Base-by-base conservation (phyloP, 2,113 vertebrate genomes). In the Anser brachyrhynchus region DNA sequence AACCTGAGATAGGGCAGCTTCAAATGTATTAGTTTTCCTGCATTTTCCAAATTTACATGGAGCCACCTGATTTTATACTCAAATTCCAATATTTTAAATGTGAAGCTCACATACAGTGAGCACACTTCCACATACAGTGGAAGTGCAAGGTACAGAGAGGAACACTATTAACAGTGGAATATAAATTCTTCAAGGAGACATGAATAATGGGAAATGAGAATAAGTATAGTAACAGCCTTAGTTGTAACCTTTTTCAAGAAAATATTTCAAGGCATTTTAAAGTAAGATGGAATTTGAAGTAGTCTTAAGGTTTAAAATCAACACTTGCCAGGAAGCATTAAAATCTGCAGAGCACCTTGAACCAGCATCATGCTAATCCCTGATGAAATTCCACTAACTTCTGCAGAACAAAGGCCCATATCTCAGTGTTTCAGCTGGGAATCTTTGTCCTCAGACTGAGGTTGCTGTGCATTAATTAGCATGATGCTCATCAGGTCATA, bases 291-390 rank as follows among this genome's bases (percentile, higher is more conserved):
- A 71, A 84, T 83, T 39, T 88, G 87, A 96, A 86, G 82, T 4
- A 85, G 84, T 93, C 92, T 77, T 28, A 35, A 82, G 94, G 64
- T 93, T 80, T 74, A 44, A 94, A 82, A 41, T 16, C 52, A 71
- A 15, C 2, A 9, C 82, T 93, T 97, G 93, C 82, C 84, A 93
- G 82, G 78, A 66, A 93, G 19, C 0, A 3, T 95, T 89, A 95
- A 73, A 25, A 79, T 93, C 94, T 84, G 3, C 67, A 90, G 64
- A 91, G 55, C 81, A 91, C 87, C 93, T 91, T 92, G 81, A 87
- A 66, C 15, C 69, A 85, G 18, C 44, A 10, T 31, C 28, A 3
- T 43, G 29, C 16, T 85, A 82, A 91, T 79, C 71, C 62, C 35
- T 18, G 28, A 21, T 13, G 29, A 54, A 89, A 76, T 65, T 57